These are phyloP conservation scores for Nasonovia ribisnigri DNA, from an alignment of 2,888 invertebrate species.

Conservation along the genomic window DNA sequence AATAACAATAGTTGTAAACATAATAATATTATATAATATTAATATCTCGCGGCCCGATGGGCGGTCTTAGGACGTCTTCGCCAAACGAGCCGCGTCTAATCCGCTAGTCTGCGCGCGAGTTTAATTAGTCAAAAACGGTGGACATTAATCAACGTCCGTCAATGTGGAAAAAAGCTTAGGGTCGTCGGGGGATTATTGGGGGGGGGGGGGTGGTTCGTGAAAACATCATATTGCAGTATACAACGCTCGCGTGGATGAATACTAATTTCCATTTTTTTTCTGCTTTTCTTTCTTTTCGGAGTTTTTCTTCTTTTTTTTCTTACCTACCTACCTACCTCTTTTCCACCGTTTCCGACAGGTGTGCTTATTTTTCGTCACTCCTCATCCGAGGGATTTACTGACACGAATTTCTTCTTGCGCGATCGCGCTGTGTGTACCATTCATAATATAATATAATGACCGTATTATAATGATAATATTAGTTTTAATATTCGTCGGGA, in stretches of 20 bases:
- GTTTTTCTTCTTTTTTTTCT: background rate
- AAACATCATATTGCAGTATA: conserved; percentile 14
- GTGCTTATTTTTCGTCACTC: conserved; percentile 27
- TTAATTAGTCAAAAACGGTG: conserved; percentile 56
- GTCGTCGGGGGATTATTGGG: background rate
- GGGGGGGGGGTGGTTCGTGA: background rate
- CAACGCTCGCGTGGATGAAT: background rate
- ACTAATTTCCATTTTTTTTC: conserved; percentile 37
- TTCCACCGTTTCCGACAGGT: background rate
- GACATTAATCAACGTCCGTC: conserved; percentile 59
- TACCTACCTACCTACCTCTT: background rate
- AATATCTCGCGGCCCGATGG: background rate
- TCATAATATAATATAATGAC: background rate
- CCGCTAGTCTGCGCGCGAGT: conserved; percentile 18
- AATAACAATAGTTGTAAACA: background rate
- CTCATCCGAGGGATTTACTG: background rate
- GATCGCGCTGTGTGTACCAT: background rate
- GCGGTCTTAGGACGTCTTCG: background rate
- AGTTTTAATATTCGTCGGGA: background rate
- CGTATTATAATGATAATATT: background rate
- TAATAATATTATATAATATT: background rate
- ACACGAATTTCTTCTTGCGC: background rate
- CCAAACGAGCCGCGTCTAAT: conserved; percentile 42
- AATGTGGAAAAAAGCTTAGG: conserved; percentile 7
- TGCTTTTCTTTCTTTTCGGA: background rate